Percentiles rank a stretch among this genome's conserved stretches.
phyloP scores from a whole-genome alignment of 2,888 invertebrate species.

The Drosophila suboccidentalis region DNA sequence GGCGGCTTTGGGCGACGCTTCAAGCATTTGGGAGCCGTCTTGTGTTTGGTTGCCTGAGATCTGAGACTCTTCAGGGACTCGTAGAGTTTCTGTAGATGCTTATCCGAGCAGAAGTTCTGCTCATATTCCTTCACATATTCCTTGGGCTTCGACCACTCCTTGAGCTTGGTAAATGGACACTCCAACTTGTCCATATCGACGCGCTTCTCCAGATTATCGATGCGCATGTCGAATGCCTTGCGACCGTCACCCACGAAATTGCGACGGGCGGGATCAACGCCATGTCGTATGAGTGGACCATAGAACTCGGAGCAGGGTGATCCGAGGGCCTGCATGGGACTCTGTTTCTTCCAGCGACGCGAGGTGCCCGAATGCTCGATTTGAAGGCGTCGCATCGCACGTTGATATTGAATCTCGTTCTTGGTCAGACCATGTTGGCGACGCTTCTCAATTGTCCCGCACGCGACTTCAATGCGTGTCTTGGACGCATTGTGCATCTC shows the following conservation, averaged over 20 bases:
- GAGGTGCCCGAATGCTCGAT: conserved; percentile 83
- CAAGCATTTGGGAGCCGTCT: conserved; percentile 76
- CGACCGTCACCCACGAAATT: conserved; percentile 85
- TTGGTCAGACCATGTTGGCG: conserved; percentile 87
- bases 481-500: conserved; percentile 74
- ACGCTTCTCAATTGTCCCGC: conserved; percentile 86
- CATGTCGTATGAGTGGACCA: conserved; percentile 89
- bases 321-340: conserved; percentile 86
- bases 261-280: conserved; percentile 88
- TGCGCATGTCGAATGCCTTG: conserved; percentile 81
- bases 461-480: conserved; percentile 87
- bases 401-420: conserved; percentile 85
- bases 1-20: conserved; percentile 31
- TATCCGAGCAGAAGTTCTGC: conserved; percentile 83
- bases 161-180: conserved; percentile 82
- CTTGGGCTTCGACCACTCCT: conserved; percentile 82
- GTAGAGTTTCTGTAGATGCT: conserved; percentile 82
- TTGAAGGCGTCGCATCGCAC: conserved; percentile 87
- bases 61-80: conserved; percentile 79
- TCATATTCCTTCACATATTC: conserved; percentile 77
- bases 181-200: conserved; percentile 67
- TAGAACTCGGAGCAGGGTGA: conserved; percentile 88
- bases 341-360: conserved; percentile 85
- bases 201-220: conserved; percentile 80
- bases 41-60: conserved; percentile 59